A percentile compares a stretch with the other conserved stretches of the same genome.
Conservation (phyloP, 2,113 vertebrate species). For the Hippocampus guttulatus region DNA sequence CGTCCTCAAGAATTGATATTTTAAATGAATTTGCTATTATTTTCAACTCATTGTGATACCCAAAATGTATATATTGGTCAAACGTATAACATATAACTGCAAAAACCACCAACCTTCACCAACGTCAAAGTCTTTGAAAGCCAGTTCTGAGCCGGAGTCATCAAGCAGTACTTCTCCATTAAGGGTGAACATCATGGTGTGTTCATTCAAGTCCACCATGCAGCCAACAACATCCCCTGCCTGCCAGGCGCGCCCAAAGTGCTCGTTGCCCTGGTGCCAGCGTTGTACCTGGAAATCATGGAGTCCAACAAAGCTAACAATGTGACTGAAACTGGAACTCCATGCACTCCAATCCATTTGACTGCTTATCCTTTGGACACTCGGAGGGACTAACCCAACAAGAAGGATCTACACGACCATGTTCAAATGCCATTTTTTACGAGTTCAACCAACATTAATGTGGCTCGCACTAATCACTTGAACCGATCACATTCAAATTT, state of each 20-base stretch:
- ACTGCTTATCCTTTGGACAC: neutral
- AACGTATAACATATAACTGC: too few relatives aligned
- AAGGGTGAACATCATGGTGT: constrained; percentile 93
- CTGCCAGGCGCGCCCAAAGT: constrained; percentile 91
- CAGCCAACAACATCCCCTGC: constrained; percentile 89
- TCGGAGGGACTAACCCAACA: neutral
- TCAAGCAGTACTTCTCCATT: constrained; percentile 94
- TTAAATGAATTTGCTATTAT: too few relatives aligned
- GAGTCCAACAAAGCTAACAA: neutral
- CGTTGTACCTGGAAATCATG: constrained; percentile 79
- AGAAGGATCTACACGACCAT: neutral
- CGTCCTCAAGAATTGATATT: too few relatives aligned
- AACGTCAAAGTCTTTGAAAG: constrained; percentile 92
- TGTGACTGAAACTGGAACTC: neutral
- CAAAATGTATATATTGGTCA: too few relatives aligned
- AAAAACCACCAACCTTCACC: constrained; percentile 77
- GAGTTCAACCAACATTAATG: neutral
- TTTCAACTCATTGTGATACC: too few relatives aligned
- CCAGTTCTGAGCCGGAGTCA: constrained; percentile 91
- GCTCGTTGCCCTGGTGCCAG: constrained; percentile 95
- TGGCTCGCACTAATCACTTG: neutral
- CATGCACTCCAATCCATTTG: neutral
- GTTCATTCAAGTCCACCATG: constrained; percentile 93
- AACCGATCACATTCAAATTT: too few relatives aligned
- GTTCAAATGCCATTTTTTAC: neutral